Conservation (phyloP, 2,113 vertebrate genomes). For the Ceyx cyanopectus region DNA sequence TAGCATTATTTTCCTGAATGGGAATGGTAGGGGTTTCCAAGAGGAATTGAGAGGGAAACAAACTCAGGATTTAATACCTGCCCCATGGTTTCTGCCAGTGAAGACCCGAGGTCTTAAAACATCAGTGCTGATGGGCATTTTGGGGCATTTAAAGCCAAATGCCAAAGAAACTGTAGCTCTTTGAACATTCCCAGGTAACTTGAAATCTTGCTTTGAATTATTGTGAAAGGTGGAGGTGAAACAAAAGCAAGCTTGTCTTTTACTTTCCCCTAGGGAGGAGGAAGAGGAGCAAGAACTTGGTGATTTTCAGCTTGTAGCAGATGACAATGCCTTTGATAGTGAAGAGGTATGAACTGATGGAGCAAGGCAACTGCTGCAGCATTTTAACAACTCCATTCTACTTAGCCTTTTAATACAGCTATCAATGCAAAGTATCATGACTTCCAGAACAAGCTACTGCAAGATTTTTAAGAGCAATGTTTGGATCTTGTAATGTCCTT, state of each 20-base stretch:
- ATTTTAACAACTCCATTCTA: neutral
- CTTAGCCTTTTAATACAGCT: neutral
- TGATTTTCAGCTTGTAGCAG: slow-evolving; percentile 88
- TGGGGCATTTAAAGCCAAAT: neutral
- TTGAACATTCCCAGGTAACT: neutral
- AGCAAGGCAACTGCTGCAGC: neutral
- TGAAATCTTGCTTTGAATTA: neutral
- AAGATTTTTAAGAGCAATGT: neutral
- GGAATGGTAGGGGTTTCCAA: neutral
- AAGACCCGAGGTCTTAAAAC: neutral
- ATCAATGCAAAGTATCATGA: neutral
- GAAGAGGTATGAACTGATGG: slow-evolving; percentile 78
- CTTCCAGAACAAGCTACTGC: neutral
- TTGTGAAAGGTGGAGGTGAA: neutral
- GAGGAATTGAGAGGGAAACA: neutral
- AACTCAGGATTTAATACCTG: neutral
- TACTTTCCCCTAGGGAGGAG: slow-evolving; percentile 73
- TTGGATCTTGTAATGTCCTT: neutral
- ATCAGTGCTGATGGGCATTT: neutral
- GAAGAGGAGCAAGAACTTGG: slow-evolving; percentile 83
- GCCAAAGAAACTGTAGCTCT: neutral
- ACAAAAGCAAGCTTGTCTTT: neutral
- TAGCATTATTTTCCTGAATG: neutral
- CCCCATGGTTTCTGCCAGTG: neutral
- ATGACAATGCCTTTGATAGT: slow-evolving; percentile 82